Base-by-base conservation (phyloP, 2,888 invertebrate species). In the Sarcophaga variegata region DNA sequence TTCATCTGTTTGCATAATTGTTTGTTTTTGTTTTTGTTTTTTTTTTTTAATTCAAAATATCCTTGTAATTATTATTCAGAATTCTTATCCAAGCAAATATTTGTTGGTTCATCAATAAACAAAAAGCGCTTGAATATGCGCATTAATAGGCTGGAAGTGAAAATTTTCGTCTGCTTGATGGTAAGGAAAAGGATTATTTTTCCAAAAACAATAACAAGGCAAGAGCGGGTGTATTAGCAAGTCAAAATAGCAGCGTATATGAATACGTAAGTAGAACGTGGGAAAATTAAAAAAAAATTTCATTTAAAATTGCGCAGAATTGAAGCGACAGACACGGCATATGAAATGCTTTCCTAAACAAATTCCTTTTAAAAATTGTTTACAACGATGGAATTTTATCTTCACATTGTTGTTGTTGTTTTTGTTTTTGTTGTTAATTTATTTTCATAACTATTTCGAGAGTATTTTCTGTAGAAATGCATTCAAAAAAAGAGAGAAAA, bases 231-330 rank as follows among this genome's bases (percentile, higher is more conserved):
- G 86, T 83, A 78, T 83, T 85, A 75, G 75, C 81, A 81, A 75
- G 83, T 81, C 74, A 83, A 83, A 78, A 59, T 54, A 75, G 60
- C 25, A 45, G 10, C 71, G 67, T 64, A 25, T 4, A 37, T 37
- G 37, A 6, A 8, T 37, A 37, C 8, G 25, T 10, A 83, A 75
- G 11, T 83, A 83, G 83, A 81, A 83, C 83, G 86, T 87, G 86
- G 78, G 86, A 87, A 86, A 66, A 60, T 70, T 70, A 37, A 5
- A 10, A n/a, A n/a, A 69, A 54, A 59, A 20, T 4, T 22, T 20
- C 20, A 5, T 14, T 14, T 12, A 47, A 78, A 83, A 87, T 83
- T 87, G 81, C 86, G 81, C 83, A 87, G 83, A 71, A 76, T 63
- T 82, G 17, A 14, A 54, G 17, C 12, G 4, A 14, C 17, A 49